phyloP scores from a whole-genome alignment of 2,797 vertebrate genomes.

The Acanthopagrus latus region DNA sequence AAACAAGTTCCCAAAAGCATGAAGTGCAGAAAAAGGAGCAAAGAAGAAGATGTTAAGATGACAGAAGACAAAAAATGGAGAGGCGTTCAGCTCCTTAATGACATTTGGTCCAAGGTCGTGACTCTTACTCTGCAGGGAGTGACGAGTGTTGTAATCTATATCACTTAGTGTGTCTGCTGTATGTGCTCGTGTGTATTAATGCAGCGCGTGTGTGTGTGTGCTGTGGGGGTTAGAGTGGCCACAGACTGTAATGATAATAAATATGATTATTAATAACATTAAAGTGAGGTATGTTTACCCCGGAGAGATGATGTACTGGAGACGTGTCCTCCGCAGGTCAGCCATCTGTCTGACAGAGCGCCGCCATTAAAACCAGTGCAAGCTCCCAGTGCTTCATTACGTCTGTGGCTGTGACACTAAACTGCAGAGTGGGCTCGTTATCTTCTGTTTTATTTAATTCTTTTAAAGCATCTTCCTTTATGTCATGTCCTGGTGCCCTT shows the following conservation, averaged over 20 bases:
- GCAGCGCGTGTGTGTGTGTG: slow-evolving; percentile 20
- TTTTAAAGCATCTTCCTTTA: not conserved
- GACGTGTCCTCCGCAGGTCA: slow-evolving; percentile 49
- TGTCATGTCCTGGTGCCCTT: too few species aligned
- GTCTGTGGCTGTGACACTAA: not conserved
- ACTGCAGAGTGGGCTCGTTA: not conserved
- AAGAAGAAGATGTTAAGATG: not conserved
- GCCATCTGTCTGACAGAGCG: slow-evolving; percentile 38
- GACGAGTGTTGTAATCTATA: slow-evolving; percentile 65
- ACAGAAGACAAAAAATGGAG: slow-evolving; percentile 7
- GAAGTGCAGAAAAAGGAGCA: not conserved
- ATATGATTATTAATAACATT: slow-evolving; percentile 76
- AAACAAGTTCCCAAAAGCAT: not conserved
- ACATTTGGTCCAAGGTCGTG: slow-evolving; percentile 65
- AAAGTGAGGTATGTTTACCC: slow-evolving; percentile 61
- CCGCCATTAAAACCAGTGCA: not conserved
- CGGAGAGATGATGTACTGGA: slow-evolving; percentile 59
- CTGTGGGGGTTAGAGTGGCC: slow-evolving; percentile 33
- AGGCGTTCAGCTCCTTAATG: slow-evolving; percentile 30
- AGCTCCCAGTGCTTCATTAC: not conserved
- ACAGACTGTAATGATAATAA: slow-evolving; percentile 74
- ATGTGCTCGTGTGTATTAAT: slow-evolving; percentile 25
- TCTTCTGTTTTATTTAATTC: not conserved
- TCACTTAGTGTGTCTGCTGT: slow-evolving; percentile 67
- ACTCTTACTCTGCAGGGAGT: slow-evolving; percentile 46